Base-by-base conservation (phyloP, 2,113 vertebrate genomes). In the Onychorhynchus coronatus region DNA sequence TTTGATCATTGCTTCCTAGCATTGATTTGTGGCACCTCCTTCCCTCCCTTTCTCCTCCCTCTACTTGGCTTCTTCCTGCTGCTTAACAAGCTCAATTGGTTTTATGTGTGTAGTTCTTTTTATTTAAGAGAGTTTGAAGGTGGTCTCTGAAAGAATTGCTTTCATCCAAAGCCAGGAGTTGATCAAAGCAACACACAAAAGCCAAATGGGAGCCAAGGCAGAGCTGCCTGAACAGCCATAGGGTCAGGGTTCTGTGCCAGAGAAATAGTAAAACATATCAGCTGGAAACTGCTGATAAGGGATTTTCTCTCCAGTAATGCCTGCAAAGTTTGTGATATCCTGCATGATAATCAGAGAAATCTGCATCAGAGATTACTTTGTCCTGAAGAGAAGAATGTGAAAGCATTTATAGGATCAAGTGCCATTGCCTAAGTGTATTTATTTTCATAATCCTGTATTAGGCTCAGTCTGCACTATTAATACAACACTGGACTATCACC, bases 281-380 rank as follows among this genome's bases (percentile, higher is more conserved):
- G 50, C 47, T 94, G 78, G 56, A 84, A 76, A 65, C 61, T 76
- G 73, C 78, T 89, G 75, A 17, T 71, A 79, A 66, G 70, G 42
- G 71, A 61, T 82, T 87, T 91, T 86, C 82, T 94, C 63, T 85
- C 19, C 21, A 84, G 35, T 56, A 79, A 73, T 93, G 97, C 96
- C 92, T 97, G 93, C 71, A 81, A 79, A 53, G 42, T 97, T 97
- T 97, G 97, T 91, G 96, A 97, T 90, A 85, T 97, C 79, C 88
- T 94, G 23, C 4, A 90, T 85, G 74, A 91, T 93, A 91, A 93
- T 66, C 21, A 41, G 49, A 75, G 68, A 92, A 89, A 96, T 98
- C 94, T 97, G n/a, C 95, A 97, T 98, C 37, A 96, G 87, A 97
- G 95, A 74, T 14, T 0, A 27, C 50, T 28, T 52, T 39, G 67